phyloP scores from a whole-genome alignment of 1,140 invertebrate genomes.

The Spodoptera frugiperda region DNA sequence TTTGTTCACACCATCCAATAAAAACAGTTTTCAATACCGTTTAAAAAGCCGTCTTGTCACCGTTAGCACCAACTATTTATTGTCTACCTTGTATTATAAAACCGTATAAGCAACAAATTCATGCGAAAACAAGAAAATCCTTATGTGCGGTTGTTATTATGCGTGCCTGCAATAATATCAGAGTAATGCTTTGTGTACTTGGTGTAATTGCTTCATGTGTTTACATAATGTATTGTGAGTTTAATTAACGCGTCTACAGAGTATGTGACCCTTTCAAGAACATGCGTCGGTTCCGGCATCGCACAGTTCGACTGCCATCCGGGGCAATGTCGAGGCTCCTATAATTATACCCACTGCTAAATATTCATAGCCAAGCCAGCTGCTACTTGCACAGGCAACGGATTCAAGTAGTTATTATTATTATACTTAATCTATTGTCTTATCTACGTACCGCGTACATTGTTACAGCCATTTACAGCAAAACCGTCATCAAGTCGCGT shows the following conservation, averaged over 20 bases:
- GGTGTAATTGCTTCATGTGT: conserved; percentile 38
- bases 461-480: not conserved
- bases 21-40: too few species aligned
- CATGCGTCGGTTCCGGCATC: conserved; percentile 43
- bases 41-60: too few species aligned
- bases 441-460: not conserved
- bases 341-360: conserved; percentile 8
- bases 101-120: too few species aligned
- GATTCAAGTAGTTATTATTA: conserved; percentile 9
- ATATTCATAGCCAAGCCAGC: conserved; percentile 7
- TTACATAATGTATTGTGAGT: conserved; percentile 41
- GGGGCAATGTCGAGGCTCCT: conserved; percentile 50
- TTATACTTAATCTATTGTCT: conserved; percentile 8
- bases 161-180: conserved; percentile 34
- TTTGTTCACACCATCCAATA: too few species aligned
- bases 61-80: too few species aligned
- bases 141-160: conserved; percentile 34
- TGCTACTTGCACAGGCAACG: not conserved
- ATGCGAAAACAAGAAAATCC: not conserved
- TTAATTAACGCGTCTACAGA: conserved; percentile 26
- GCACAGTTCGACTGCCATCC: conserved; percentile 35
- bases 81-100: not conserved
- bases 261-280: conserved; percentile 45
- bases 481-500: not conserved
- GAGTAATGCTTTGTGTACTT: not conserved